phyloP scores from a whole-genome alignment of 2,113 vertebrate species.

The Coreoperca whiteheadi region DNA sequence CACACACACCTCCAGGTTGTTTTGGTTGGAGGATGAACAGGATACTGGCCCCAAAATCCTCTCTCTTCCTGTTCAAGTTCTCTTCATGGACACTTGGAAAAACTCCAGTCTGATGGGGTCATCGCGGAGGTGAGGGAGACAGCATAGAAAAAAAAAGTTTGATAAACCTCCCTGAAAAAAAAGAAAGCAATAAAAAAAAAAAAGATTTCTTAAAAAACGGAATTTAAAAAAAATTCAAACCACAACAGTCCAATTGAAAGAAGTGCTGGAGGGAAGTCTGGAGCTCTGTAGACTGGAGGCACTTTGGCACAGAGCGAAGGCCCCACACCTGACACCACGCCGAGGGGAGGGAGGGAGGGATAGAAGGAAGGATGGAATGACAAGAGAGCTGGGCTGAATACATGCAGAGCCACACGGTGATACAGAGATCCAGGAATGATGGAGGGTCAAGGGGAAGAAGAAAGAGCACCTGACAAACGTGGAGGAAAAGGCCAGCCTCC shows the following conservation, averaged over 20 bases:
- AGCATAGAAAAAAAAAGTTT: slow-evolving; percentile 60
- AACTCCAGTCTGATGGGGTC: slow-evolving; percentile 24
- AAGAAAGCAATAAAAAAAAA: slow-evolving; percentile 64
- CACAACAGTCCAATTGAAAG: slow-evolving; percentile 66
- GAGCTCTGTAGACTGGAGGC: slow-evolving; percentile 82
- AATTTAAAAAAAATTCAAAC: slow-evolving; percentile 53
- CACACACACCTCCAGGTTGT: slow-evolving; percentile 5
- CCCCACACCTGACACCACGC: slow-evolving; percentile 74
- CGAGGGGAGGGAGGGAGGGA: slow-evolving; percentile 11
- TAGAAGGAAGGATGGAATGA: slow-evolving; percentile 58
- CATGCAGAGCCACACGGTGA: slow-evolving; percentile 64
- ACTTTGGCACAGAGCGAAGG: slow-evolving; percentile 81
- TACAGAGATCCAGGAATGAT: slow-evolving; percentile 66
- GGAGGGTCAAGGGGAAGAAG: neutral
- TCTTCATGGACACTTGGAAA: slow-evolving; percentile 39
- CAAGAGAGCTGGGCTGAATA: slow-evolving; percentile 51
- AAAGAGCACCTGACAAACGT: slow-evolving; percentile 78
- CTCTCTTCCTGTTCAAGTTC: slow-evolving; percentile 45
- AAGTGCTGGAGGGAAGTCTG: slow-evolving; percentile 84
- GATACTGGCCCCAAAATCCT: slow-evolving; percentile 26
- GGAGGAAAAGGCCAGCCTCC: slow-evolving; percentile 84
- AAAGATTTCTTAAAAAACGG: slow-evolving; percentile 62
- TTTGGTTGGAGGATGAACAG: slow-evolving; percentile 51
- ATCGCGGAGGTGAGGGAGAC: slow-evolving; percentile 52
- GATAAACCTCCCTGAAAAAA: slow-evolving; percentile 73